Base-by-base conservation (phyloP, 2,888 invertebrate species). In the Scaptomyza parva region DNA sequence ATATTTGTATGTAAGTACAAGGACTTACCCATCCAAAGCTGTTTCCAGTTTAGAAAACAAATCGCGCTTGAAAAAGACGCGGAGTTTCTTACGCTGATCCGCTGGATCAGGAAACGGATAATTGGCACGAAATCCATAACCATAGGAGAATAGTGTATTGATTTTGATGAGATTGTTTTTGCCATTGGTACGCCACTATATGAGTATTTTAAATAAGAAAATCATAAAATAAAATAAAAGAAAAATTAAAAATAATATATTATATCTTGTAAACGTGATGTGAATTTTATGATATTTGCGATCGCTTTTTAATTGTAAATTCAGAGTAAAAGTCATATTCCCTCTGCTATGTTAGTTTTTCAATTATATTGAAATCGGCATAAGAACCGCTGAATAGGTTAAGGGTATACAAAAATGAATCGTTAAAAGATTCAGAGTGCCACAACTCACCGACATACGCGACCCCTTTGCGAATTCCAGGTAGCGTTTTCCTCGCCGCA, bases 101-200 rank as follows among this genome's bases (percentile, higher is more conserved):
- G 92, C 91, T 68, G 92, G 92, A 0, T 92, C 92, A 55, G 90
- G 87, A 62, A 91, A 91, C 75, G 92, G 88, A 93, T 94, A 96
- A 78, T 94, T 95, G 66, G 95, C 92, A 59, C 96, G 94, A 89
- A 95, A 95, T 1, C 95, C 95, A 76, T 94, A 90, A 0, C 95
- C 95, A 70, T 95, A 95, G 0, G 95, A 94, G 86, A 95, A 95
- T 54, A 96, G 92, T 69, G 94, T 94, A 72, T 94, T 94, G 91
- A 94, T 93, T 0, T 93, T 93, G 0, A 96, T 89, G 79, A 95
- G 92, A 83, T 94, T 95, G 48, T 94, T 93, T 92, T 96, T 96
- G 70, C 94, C 94, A 89, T 95, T 96, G 2, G 95, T 89, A 55
- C 96, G 94, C 77, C 95, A 92, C 96, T 96, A 91, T 30, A 91